Evolutionary conservation across 2,113 vertebrate genomes (phyloP), one percentile per base, ranked within the genome.

Genomic region (Gallinago undulata): DNA sequence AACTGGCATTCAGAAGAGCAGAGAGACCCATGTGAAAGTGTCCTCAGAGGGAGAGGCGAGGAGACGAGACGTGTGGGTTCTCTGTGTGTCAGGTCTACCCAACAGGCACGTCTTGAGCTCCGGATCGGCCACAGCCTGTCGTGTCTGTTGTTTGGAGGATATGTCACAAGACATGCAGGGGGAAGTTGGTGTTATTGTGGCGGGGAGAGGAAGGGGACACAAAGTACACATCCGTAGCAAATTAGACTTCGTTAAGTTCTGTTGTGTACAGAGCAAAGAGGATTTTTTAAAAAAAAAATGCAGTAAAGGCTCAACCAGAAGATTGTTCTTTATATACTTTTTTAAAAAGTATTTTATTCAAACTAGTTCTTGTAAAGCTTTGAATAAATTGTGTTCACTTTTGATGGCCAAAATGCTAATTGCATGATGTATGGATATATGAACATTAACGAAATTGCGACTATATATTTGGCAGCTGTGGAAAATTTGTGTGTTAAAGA

Each of bases 181-280:
- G 91, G 96, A 96, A 96, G 95, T 96, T 96, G 89, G 62, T 87
- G 81, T 82, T 91, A 60, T 0, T 96, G 91, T 68, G 89, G 89
- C 79, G 28, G 43, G 24, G 59, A 88, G 82, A 83, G 93, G 93
- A 96, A 93, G 50, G 37, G 74, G 64, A 82, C 74, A 79, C 62
- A 57, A 79, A 88, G 87, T 91, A 64, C 89, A 95, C 63, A 91
- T 89, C 60, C 22, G 4, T 70, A 30, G n/a, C 76, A 70, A 68
- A 72, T 81, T 24, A 24, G 11, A 35, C 51, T 79, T 87, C 0
- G 0, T 70, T 78, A 81, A 81, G 30, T 75, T 89, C 87, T 74
- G 72, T 77, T 84, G 68, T 0, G 0, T 86, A 28, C 63, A 31
- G 59, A 92, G 19, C n/a, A 69, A 90, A n/a, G 14, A 3, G 8